Evolutionary conservation across 1,140 invertebrate species (phyloP).

Genomic region (Diuraphis noxia): DNA sequence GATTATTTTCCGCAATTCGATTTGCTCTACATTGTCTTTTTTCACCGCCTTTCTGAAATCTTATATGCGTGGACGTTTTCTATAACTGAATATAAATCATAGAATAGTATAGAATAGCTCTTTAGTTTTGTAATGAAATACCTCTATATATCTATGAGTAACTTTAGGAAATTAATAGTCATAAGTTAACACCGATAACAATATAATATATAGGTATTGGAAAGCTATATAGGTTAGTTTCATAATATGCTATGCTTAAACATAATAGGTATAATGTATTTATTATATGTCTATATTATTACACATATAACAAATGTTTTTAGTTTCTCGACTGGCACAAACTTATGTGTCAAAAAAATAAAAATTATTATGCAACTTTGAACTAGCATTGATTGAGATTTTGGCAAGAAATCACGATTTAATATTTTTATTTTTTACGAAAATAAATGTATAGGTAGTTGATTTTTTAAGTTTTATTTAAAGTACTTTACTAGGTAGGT

Average conservation of each 20-base stretch:
- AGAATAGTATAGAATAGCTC: neutral
- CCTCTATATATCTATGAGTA: neutral
- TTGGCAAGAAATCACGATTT: neutral
- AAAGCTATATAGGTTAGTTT: neutral
- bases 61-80: conserved; percentile 10
- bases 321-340: neutral
- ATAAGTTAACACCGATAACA: neutral
- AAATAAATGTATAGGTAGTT: neutral
- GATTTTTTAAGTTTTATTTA: neutral
- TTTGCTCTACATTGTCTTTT: conserved; percentile 49
- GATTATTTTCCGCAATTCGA: conserved; percentile 38
- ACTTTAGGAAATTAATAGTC: neutral
- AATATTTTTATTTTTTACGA: neutral
- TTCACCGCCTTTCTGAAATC: conserved; percentile 1
- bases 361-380: neutral
- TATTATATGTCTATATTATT: neutral
- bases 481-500: neutral
- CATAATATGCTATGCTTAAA: neutral
- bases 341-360: neutral
- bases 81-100: conserved; percentile 8
- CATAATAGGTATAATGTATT: neutral
- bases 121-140: conserved; percentile 29
- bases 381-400: neutral
- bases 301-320: neutral
- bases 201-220: neutral